phyloP scores from a whole-genome alignment of 2,797 vertebrate species.

The Heliangelus exortis region DNA sequence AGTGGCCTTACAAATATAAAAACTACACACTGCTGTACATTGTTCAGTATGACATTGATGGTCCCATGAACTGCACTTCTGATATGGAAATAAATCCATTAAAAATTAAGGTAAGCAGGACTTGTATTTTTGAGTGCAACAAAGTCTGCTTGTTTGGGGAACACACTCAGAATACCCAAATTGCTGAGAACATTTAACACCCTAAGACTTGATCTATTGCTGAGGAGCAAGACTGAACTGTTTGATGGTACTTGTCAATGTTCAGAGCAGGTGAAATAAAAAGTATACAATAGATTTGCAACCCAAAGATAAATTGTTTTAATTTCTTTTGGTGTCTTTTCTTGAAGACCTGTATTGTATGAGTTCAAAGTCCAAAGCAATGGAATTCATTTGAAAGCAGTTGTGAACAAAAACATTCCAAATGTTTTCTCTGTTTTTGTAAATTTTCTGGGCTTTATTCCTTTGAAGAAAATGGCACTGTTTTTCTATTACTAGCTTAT shows the following conservation, averaged over 20 bases:
- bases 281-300: neutral
- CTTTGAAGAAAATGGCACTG: neutral
- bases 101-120: conserved; percentile 85
- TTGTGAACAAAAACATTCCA: neutral
- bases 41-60: conserved; percentile 88
- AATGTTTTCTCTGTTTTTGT: neutral
- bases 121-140: neutral
- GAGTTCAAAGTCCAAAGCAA: neutral
- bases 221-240: neutral
- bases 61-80: conserved; percentile 93
- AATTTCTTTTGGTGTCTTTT: neutral
- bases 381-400: neutral
- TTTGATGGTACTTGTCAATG: neutral
- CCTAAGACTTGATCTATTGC: neutral
- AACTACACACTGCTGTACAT: conserved; percentile 90
- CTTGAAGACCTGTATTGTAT: neutral
- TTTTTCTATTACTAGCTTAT: neutral
- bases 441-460: neutral
- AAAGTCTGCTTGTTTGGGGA: neutral
- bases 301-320: neutral
- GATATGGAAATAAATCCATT: conserved; percentile 90
- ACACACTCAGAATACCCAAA: neutral
- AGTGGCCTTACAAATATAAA: conserved; percentile 88
- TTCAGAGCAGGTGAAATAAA: neutral
- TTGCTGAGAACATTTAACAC: neutral